These are phyloP conservation scores for Troides oblongomaculatus DNA, from an alignment of 2,888 invertebrate species.

Conservation along the genomic window DNA sequence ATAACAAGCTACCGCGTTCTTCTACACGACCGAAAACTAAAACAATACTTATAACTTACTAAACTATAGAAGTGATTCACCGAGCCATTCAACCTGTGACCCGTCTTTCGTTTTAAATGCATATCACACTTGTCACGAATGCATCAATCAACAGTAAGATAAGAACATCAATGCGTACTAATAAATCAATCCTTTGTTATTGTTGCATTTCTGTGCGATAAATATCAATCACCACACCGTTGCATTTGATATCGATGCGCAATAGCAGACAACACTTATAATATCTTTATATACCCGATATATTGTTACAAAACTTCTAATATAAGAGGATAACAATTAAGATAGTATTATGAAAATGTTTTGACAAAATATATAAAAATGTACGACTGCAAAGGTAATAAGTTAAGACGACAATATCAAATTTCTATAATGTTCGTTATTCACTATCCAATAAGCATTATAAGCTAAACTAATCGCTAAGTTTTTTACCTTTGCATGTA, in stretches of 20 bases:
- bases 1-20: no score
- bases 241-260: slow-evolving; percentile 10
- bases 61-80: slow-evolving; percentile 1
- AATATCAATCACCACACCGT: slow-evolving; percentile 36
- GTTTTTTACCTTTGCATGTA: no score
- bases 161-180: slow-evolving; percentile 60
- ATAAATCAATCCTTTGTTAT: slow-evolving; percentile 66
- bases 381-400: no score
- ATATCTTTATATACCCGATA: not conserved
- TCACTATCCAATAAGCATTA: no score
- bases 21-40: not conserved
- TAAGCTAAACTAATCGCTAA: no score
- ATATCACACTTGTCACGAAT: slow-evolving; percentile 55
- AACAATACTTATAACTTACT: not conserved
- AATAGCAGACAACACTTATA: slow-evolving; percentile 7
- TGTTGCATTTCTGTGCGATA: slow-evolving; percentile 35
- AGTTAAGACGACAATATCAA: no score
- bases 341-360: no score
- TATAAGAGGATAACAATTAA: no score
- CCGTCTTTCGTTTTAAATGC: slow-evolving; percentile 43
- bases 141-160: slow-evolving; percentile 69
- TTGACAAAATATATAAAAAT: no score
- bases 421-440: no score
- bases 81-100: slow-evolving; percentile 28
- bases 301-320: not conserved